phyloP scores from a whole-genome alignment of 2,113 vertebrate genomes.

The Sorex fumeus region DNA sequence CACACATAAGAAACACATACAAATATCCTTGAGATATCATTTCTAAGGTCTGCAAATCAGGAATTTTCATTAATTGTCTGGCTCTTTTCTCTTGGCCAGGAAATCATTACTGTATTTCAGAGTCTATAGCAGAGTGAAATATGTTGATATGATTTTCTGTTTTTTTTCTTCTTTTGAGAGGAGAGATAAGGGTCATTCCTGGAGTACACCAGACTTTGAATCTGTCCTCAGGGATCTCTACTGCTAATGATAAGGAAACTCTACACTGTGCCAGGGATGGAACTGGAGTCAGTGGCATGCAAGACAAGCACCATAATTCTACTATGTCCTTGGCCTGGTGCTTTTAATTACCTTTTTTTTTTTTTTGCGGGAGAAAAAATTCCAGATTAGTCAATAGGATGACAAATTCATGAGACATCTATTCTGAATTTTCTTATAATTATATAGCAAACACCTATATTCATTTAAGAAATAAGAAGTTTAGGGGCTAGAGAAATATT shows the following conservation, averaged over 20 bases:
- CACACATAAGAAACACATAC: background rate
- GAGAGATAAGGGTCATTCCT: no score
- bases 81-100: background rate
- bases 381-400: background rate
- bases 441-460: conserved; percentile 1
- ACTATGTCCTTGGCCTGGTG: no score
- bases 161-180: no score
- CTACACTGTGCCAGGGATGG: no score
- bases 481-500: no score
- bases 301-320: no score
- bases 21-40: background rate
- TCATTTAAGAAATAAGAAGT: background rate
- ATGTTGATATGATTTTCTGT: no score
- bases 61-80: background rate
- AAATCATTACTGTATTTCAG: background rate
- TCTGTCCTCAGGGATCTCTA: no score
- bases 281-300: no score
- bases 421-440: background rate
- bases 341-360: conserved; percentile 17
- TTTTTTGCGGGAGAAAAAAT: background rate
- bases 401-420: background rate
- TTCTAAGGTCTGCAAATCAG: background rate
- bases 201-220: no score
- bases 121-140: no score
- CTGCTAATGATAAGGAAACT: no score